Base-by-base conservation (phyloP, 1,140 invertebrate genomes). In the Cydia pomonella region DNA sequence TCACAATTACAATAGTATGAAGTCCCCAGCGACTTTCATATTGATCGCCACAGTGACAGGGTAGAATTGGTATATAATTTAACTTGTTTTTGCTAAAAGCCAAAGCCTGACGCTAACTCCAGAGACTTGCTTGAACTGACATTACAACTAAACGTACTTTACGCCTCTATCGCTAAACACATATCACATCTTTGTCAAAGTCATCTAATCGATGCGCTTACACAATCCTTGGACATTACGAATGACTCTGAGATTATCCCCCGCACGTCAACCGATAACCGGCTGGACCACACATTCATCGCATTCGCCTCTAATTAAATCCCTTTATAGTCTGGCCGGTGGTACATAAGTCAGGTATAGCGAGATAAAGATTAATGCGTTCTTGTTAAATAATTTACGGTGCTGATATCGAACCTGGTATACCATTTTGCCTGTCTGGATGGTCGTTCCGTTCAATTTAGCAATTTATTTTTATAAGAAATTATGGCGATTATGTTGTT, bases 361-460 rank as follows among this genome's bases (percentile, higher is more conserved):
- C 83, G 82, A 85, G 86, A 88, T 90, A 88, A 87, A 88, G 85
- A 88, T 85, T 83, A 90, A 90, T 88, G 83, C 74, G 74, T 47
- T 83, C 82, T 80, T 87, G 84, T 87, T 86, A 88, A 87, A 89
- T 90, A 90, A 90, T 87, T 90, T 90, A 90, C 84, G 80, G 79
- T 79, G 76, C 76, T 82, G 85, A 88, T 89, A 87, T 66, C 79
- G 72, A 18, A 66, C 77, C 63, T 27, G 76, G 63, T 77, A 77
- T 78, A 77, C 76, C 76, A 77, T 81, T 85, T 82, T 79, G 79
- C 82, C 76, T 80, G 75, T 78, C 73, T 74, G 76, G 69, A 63
- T 50, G 44, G 64, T 71, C 62, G 64, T 76, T 79, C 41, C 75
- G 62, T 29, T 44, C 73, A 75, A 80, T 82, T 78, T 76, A 78